phyloP scores from a whole-genome alignment of 2,888 invertebrate genomes.

The Buathra laborator region DNA sequence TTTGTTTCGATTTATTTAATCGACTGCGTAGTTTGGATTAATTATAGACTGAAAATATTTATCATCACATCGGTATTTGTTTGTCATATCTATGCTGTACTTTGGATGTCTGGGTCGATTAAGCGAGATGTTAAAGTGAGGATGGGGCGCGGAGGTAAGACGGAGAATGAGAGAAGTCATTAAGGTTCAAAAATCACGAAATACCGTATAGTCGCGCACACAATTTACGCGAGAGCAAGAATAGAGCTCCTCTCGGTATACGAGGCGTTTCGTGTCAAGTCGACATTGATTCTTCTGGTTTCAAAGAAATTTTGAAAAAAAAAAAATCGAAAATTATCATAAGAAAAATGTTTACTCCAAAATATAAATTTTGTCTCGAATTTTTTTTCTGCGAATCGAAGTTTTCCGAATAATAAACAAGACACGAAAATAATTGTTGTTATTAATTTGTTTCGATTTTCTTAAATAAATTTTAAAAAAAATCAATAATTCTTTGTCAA shows the following conservation, averaged over 20 bases:
- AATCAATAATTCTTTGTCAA: too few relatives aligned
- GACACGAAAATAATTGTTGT: too few relatives aligned
- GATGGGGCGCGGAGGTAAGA: neutral
- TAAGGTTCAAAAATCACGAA: slow-evolving; percentile 3
- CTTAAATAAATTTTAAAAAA: too few relatives aligned
- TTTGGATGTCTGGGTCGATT: slow-evolving; percentile 6
- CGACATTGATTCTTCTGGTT: neutral
- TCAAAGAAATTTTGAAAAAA: too few relatives aligned
- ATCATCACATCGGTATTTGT: neutral
- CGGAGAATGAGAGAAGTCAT: neutral
- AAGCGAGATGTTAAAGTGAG: neutral
- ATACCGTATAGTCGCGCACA: neutral
- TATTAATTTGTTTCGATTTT: too few relatives aligned
- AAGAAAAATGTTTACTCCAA: neutral
- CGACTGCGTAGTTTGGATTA: neutral
- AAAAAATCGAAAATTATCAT: neutral
- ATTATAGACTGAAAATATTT: neutral
- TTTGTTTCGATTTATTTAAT: neutral
- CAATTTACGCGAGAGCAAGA: neutral
- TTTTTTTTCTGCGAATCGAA: neutral
- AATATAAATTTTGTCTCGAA: neutral
- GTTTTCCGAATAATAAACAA: too few relatives aligned
- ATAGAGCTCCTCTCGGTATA: neutral
- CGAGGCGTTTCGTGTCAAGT: neutral
- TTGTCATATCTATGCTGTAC: neutral